A percentile compares a stretch with the other conserved stretches of the same genome.
Conservation (phyloP, 2,113 vertebrate species). For the Coturnix japonica region DNA sequence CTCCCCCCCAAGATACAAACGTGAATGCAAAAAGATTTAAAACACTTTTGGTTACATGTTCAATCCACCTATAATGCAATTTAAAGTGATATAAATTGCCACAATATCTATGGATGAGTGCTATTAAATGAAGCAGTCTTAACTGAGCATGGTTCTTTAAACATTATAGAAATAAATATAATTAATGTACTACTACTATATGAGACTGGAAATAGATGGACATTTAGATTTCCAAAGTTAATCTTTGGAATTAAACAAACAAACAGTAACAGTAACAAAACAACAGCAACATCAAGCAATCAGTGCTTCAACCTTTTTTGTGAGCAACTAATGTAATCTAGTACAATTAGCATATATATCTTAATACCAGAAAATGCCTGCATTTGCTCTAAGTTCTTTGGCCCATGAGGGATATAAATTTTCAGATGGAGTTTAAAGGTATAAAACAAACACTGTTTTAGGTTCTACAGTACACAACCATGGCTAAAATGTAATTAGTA, state of each 20-base stretch:
- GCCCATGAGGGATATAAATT: slow-evolving; percentile 7
- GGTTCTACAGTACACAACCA: slow-evolving; percentile 66
- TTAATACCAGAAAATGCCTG: neutral
- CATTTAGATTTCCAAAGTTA: neutral
- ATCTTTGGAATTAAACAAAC: neutral
- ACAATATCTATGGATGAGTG: neutral
- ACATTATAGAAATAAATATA: neutral
- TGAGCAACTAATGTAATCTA: neutral
- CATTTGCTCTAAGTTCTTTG: neutral
- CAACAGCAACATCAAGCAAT: neutral
- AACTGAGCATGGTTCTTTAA: neutral
- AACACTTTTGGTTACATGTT: neutral
- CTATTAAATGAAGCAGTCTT: neutral
- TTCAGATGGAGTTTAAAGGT: slow-evolving; percentile 61
- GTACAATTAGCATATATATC: neutral
- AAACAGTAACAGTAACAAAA: neutral
- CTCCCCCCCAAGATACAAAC: rapidly evolving
- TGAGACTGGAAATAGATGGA: neutral
- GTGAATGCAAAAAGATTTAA: rapidly evolving
- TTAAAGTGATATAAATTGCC: neutral
- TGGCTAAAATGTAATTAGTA: slow-evolving; percentile 83
- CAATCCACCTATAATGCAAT: neutral
- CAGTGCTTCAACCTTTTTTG: neutral
- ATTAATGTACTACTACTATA: neutral
- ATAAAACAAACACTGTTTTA: slow-evolving; percentile 58